Evolutionary conservation across 2,113 vertebrate species (phyloP).

Genomic region (Phycodurus eques): DNA sequence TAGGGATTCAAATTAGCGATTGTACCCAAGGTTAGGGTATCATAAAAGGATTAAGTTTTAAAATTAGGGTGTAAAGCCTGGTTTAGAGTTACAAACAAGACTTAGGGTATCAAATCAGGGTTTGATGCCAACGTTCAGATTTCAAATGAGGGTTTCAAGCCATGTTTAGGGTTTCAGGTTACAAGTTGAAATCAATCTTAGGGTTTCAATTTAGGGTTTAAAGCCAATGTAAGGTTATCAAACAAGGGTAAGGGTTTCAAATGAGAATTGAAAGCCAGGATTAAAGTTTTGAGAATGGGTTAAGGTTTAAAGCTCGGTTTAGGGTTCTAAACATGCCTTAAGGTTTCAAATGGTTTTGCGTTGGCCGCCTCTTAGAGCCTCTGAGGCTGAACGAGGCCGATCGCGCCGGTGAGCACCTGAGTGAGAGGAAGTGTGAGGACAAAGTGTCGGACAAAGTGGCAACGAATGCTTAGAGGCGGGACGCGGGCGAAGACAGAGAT

Average conservation of each 20-base stretch:
- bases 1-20: neutral
- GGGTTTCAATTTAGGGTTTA: neutral
- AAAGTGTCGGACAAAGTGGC: constrained; percentile 5
- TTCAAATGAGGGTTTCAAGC: neutral
- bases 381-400: constrained; percentile 21
- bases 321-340: neutral
- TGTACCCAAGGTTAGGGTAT: neutral
- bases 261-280: neutral
- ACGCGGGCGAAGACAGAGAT: constrained; percentile 20
- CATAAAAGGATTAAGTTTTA: neutral
- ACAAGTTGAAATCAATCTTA: neutral
- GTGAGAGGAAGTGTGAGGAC: constrained; percentile 12
- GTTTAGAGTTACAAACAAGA: no score
- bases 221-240: no score
- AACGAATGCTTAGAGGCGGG: constrained; percentile 5
- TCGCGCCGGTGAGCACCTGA: constrained; percentile 15
- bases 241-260: neutral
- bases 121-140: neutral
- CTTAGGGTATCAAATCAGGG: neutral
- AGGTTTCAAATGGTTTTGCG: neutral
- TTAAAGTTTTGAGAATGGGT: neutral
- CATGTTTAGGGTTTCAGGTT: neutral
- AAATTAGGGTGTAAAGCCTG: no score
- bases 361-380: neutral
- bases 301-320: neutral